A percentile compares a stretch with the other conserved stretches of the same genome.
phyloP scores from a whole-genome alignment of 2,888 invertebrate species.

The Hololepta plana region DNA sequence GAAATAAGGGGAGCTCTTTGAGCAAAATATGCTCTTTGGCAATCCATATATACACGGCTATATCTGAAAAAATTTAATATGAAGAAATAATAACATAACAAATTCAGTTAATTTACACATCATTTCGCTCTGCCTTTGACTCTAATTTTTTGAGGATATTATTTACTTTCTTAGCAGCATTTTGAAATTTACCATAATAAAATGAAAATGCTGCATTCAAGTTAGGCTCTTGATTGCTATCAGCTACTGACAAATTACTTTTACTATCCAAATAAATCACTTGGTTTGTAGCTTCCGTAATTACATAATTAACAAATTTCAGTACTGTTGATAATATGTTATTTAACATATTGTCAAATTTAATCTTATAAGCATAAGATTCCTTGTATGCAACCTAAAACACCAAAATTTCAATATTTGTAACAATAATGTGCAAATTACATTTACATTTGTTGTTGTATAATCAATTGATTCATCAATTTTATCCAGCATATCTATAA shows the following conservation, averaged over 20 bases:
- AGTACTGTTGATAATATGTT: constrained; percentile 65
- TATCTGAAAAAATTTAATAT: constrained; percentile 30
- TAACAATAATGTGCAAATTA: constrained; percentile 5
- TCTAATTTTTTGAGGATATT: constrained; percentile 71
- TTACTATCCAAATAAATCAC: constrained; percentile 27
- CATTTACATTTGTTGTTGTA: constrained; percentile 59
- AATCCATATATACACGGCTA: constrained; percentile 52
- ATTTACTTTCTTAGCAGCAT: constrained; percentile 71
- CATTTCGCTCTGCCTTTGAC: constrained; percentile 46
- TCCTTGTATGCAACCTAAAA: constrained; percentile 66
- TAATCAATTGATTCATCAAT: constrained; percentile 79
- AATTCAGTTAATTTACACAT: constrained; percentile 41
- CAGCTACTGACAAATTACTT: constrained; percentile 4
- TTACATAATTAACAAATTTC: constrained; percentile 55
- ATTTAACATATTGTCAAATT: constrained; percentile 69
- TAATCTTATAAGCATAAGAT: constrained; percentile 59
- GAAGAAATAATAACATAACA: neutral
- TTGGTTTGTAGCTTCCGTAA: constrained; percentile 65
- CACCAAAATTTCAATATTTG: constrained; percentile 8
- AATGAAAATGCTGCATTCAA: constrained; percentile 54
- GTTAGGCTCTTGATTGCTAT: constrained; percentile 8
- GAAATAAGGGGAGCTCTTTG: constrained; percentile 49
- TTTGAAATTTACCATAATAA: constrained; percentile 91
- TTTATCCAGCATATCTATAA: constrained; percentile 61
- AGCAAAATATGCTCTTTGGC: constrained; percentile 66